Base-by-base conservation (phyloP, 1,140 invertebrate genomes). In the Heliconius eleuchia region DNA sequence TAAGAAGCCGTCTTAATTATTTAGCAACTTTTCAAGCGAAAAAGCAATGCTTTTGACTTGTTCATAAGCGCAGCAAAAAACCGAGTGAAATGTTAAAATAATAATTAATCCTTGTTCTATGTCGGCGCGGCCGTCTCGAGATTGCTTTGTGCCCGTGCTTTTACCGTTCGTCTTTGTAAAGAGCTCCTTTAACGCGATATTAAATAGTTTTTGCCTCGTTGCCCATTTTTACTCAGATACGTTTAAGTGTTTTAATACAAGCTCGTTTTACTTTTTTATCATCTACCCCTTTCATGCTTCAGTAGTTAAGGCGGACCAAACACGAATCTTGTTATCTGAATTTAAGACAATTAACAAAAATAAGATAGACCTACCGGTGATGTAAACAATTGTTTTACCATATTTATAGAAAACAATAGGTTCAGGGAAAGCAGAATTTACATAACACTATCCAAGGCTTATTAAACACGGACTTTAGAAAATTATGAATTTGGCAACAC, bases 41-140 rank as follows among this genome's bases (percentile, higher is more conserved):
- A 87, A 89, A 89, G 89, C 88, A 89, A 90, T 89, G 90, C 89
- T 92, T 92, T 92, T 92, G 91, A 93, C 90, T 94, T 88, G 90
- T 87, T 88, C 85, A 83, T 81, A 84, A 85, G 84, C 82, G 75
- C 85, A 78, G 85, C 86, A 93, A 94, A 94, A 94, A 94, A 92
- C 84, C 84, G 83, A 89, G 83, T 82, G 87, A 91, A 91, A 92
- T 86, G 88, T 91, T 93, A 93, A 93, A 93, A 92, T 94, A 93
- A 94, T 94, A 94, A 94, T 94, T 93, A 94, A 94, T 94, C 91
- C 92, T 89, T 85, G 86, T 85, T 85, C 81, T 84, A 82, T 85
- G 87, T 85, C 82, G 84, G 84, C 80, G 83, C 87, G 79, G 83
- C 80, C 84, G 85, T 80, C 81, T 74, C 81, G 84, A 83, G 84